Base-by-base conservation (phyloP, 1,140 invertebrate genomes). In the Drosophila bocqueti region DNA sequence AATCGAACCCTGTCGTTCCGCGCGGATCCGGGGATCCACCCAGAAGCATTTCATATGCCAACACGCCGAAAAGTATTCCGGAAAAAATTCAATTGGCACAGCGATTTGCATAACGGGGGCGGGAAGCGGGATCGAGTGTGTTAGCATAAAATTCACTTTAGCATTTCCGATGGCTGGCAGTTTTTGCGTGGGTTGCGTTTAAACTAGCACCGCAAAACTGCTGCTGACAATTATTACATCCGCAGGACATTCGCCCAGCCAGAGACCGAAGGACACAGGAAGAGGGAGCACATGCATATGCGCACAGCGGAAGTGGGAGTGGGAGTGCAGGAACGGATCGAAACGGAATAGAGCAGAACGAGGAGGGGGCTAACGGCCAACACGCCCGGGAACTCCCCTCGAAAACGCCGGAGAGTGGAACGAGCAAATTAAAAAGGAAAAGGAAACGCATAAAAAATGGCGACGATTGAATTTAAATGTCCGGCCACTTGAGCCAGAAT, bases 211-310 rank as follows among this genome's bases (percentile, higher is more conserved):
- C 79, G 72, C 77, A 87, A 87, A 67, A 81, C 78, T 89, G 85
- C 79, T 84, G 71, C 85, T 90, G 81, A 89, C 85, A 89, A 90
- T 90, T 84, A 89, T 90, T 89, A 90, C 76, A 89, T 90, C 81
- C 85, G 81, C 85, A 90, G 64, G 76, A 90, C 65, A 86, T 83
- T 63, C 68, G 46, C 78, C 61, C 47, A 50, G 57, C 59, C 40
- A 60, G 26, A 49, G 34, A 63, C 26, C 47, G 45, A 43, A 26
- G 52, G 34, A 72, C 60, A 47, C 49, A 64, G 64, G 42, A 78
- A 71, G 42, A 49, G 74, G 65, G 45, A 34, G 29, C 47, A 61
- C 45, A 63, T 60, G 54, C 49, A 67, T 58, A 79, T 62, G 65
- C 46, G 55, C 36, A 42, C 65, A 86, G 62, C 66, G 83, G 67